Evolutionary conservation across 1,140 invertebrate species (phyloP), one percentile per base, ranked within the genome.

Genomic region (Aporrectodea caliginosa): DNA sequence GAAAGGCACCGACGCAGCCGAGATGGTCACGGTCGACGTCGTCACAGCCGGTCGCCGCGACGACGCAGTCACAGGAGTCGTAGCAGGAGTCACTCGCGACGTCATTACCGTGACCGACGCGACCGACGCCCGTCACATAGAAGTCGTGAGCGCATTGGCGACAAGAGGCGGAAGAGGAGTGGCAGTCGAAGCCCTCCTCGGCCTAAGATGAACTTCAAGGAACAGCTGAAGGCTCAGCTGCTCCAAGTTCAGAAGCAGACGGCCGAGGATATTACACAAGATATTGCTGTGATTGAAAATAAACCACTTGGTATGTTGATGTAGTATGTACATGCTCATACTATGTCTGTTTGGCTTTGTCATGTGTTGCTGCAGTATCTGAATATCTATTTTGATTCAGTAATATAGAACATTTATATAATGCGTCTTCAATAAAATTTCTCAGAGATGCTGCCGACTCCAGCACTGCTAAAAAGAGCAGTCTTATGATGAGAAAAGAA

Each of bases 161-260:
- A n/a, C n/a, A n/a, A n/a, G n/a, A n/a, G n/a, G n/a, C 43, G 43
- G 22, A 6, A 22, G 22, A 58, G 43, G 22, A 58, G 43, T 58
- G 43, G 43, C 6, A n/a, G n/a, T n/a, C n/a, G n/a, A n/a, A 58
- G 43, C 43, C 6, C 6, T 6, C 6, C 6, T 22, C 43, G 43
- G 43, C 43, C 43, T 12, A 72, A 72, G 12, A 14, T 27, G 14
- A 32, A 35, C 35, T 86, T 86, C 35, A 86, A 86, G 76, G 85
- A 86, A 69, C 82, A 86, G 76, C 85, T 86, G 84, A 85, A 83
- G 71, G 83, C 85, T 75, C 80, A 84, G 72, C 71, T 84, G 1
- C 73, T 86, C 1, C 82, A 84, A 79, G 83, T 83, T n/a, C 83
- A 83, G 35, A 84, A 85, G 78, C 79, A 83, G 70, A 78, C 31